Conservation (phyloP, 2,113 vertebrate genomes). For the Pangasianodon gigas region DNA sequence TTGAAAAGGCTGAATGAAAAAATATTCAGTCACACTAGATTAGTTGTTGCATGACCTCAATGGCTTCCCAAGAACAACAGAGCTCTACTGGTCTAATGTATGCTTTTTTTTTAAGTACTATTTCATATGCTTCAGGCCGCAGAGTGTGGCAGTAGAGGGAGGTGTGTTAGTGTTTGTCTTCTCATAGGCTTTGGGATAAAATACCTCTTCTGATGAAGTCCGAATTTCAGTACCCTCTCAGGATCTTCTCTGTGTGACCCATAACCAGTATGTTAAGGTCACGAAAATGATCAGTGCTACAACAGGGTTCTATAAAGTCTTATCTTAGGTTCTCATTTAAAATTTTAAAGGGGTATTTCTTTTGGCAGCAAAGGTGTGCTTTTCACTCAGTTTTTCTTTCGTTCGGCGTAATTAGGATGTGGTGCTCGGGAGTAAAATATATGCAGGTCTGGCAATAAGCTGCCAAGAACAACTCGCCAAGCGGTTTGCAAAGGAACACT, state of each 20-base stretch:
- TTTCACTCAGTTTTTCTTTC: constrained; percentile 58
- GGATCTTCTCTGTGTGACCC: not conserved
- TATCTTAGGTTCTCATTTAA: constrained; percentile 58
- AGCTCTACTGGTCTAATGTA: constrained; percentile 60
- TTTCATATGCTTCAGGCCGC: constrained; percentile 51
- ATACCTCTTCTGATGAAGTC: constrained; percentile 14
- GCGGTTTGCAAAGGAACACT: constrained; percentile 56
- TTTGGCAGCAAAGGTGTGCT: constrained; percentile 63
- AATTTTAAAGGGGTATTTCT: constrained; percentile 55
- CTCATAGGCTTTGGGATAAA: constrained; percentile 5
- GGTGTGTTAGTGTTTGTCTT: constrained; percentile 45
- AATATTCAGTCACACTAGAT: constrained; percentile 71
- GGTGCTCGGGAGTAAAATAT: constrained; percentile 61
- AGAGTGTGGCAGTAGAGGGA: constrained; percentile 22
- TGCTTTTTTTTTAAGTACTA: constrained; percentile 60
- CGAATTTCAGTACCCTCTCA: not conserved
- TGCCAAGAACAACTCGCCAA: constrained; percentile 59
- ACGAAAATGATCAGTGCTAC: constrained; percentile 63
- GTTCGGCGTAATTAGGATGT: constrained; percentile 55
- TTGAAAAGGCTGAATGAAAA: constrained; percentile 71
- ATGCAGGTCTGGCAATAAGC: constrained; percentile 24
- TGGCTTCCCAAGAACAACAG: constrained; percentile 69
- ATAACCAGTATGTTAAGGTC: constrained; percentile 57
- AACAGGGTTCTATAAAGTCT: constrained; percentile 66
- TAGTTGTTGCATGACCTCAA: constrained; percentile 61